A percentile compares a stretch with the other conserved stretches of the same genome.
Evolutionary conservation across 1,140 invertebrate species (phyloP).

Genomic region (Littorina saxatilis): DNA sequence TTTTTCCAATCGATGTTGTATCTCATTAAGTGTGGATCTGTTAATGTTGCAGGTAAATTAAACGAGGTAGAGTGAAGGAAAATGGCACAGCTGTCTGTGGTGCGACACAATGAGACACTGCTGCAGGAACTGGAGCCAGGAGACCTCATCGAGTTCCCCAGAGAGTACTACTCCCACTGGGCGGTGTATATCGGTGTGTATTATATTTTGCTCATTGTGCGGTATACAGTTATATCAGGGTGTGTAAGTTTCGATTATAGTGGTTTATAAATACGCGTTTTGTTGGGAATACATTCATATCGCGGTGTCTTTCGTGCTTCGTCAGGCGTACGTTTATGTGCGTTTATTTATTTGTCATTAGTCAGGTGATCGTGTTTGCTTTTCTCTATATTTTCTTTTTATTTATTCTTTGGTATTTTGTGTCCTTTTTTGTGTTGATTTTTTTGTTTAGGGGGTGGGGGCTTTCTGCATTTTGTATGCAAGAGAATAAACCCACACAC

Average conservation of each 20-base stretch:
- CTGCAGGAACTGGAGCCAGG: slow-evolving; percentile 38
- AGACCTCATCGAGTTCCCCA: slow-evolving; percentile 50
- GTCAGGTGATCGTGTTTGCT: background rate
- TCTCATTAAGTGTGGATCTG: background rate
- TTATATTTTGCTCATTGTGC: too few relatives aligned
- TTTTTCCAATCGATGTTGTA: background rate
- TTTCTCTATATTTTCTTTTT: background rate
- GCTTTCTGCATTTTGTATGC: too few relatives aligned
- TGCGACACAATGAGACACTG: slow-evolving; percentile 38
- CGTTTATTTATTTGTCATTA: background rate
- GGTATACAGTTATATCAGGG: too few relatives aligned
- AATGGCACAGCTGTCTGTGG: background rate
- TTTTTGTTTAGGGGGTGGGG: too few relatives aligned
- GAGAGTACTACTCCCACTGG: slow-evolving; percentile 54
- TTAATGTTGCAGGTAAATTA: background rate
- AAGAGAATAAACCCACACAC: too few relatives aligned
- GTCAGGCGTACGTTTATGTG: too few relatives aligned
- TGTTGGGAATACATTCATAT: too few relatives aligned
- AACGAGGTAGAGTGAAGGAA: background rate
- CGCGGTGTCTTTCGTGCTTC: too few relatives aligned
- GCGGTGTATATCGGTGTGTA: slow-evolving; percentile 50
- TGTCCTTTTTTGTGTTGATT: too few relatives aligned
- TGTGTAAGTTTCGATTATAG: too few relatives aligned
- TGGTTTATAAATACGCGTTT: too few relatives aligned
- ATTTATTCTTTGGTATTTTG: too few relatives aligned